phyloP scores from a whole-genome alignment of 1,140 invertebrate genomes.

The Brachionus manjavacas region DNA sequence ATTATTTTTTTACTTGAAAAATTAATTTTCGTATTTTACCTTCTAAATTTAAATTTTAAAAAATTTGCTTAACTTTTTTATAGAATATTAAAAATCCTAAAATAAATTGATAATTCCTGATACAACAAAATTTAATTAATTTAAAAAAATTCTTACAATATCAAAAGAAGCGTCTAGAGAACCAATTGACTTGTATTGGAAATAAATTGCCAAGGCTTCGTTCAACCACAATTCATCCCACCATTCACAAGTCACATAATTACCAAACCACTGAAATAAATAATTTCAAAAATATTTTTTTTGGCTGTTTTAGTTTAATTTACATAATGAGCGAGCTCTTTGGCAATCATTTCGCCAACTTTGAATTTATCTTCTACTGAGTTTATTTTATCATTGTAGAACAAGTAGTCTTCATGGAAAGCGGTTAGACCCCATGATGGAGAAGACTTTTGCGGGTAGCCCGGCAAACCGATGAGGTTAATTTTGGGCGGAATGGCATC shows the following conservation, averaged over 20 bases:
- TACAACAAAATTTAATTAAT: neutral
- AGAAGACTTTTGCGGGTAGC: conserved; percentile 89
- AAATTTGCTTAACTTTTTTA: too few species aligned
- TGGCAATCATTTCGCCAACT: conserved; percentile 70
- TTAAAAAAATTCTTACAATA: conserved; percentile 53
- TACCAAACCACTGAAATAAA: conserved; percentile 66
- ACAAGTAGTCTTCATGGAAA: conserved; percentile 74
- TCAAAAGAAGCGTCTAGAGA: conserved; percentile 75
- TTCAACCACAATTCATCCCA: conserved; percentile 60
- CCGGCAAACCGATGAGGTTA: conserved; percentile 85
- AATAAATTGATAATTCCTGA: too few species aligned
- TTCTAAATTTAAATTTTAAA: too few species aligned
- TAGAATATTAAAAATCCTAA: too few species aligned
- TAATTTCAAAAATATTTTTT: neutral
- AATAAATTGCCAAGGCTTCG: conserved; percentile 54
- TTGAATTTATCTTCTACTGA: conserved; percentile 47
- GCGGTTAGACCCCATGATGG: conserved; percentile 88
- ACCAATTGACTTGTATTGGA: conserved; percentile 50
- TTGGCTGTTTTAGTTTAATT: neutral
- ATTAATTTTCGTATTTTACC: too few species aligned
- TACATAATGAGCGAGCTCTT: conserved; percentile 72
- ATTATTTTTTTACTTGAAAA: too few species aligned
- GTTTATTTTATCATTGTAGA: conserved; percentile 64
- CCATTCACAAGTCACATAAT: conserved; percentile 68
- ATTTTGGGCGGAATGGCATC: conserved; percentile 21